Evolutionary conservation across 2,797 vertebrate genomes (phyloP), one percentile per base, ranked within the genome.

Genomic region (Lacerta agilis): DNA sequence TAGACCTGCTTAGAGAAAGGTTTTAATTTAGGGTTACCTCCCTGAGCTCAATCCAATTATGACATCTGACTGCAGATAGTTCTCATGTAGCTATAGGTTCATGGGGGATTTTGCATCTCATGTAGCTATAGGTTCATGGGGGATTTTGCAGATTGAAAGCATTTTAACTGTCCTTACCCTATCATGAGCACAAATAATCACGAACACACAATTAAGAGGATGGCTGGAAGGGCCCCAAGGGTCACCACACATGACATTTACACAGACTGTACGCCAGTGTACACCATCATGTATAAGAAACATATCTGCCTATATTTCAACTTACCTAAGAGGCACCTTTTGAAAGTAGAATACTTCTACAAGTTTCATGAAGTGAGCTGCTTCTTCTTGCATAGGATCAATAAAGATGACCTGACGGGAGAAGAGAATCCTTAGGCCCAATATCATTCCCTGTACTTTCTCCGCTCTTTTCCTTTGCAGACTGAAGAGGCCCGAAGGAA

Each of bases 261-360:
- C n/a, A 5, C 49, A 29, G 49, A 33, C 38, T 45, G 49, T 45
- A 78, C 36, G 23, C 20, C 61, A 49, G 15, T 73, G 18, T 43
- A 15, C 78, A 71, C 41, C 36, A 64, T 33, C 8, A 72, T 25
- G 58, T 33, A 33, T 55, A 49, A 49, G 49, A 49, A 49, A 49
- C 49, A 49, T 49, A 49, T 49, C 49, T 49, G 49, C 49, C 49
- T 49, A 49, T 49, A 49, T 36, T 71, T 93, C 87, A 79, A 88
- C 93, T 95, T 95, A 99, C 99, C 99, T 98, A 92, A 99, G 96
- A 85, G 99, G 98, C 91, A 98, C 96, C 94, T 98, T 98, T 89
- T 99, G 98, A 89, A 97, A 97, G 97, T 98, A 98, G 95, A 99
- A 98, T 73, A 98, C 95, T 94, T 98, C 98, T 61, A 98, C 97